Evolutionary conservation across 2,888 invertebrate species (phyloP).

Genomic region (Nasonovia ribisnigri): DNA sequence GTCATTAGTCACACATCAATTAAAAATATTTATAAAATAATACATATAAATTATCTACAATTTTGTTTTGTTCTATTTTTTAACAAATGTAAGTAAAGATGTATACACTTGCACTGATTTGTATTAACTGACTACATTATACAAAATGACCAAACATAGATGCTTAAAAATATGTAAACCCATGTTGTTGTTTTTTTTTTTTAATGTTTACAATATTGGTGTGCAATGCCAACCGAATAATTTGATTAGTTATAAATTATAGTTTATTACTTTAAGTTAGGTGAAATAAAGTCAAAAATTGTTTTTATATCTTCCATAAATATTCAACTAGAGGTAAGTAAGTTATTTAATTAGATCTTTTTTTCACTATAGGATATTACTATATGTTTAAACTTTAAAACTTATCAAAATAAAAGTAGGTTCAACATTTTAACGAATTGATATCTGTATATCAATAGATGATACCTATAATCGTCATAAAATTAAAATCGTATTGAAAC

Average conservation of each 20-base stretch:
- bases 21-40: not conserved
- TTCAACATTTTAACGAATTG: not conserved
- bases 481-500: not conserved
- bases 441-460: not conserved
- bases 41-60: not conserved
- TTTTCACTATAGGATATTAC: not conserved
- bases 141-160: not conserved
- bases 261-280: not conserved
- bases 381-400: not conserved
- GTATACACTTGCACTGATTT: not conserved
- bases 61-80: not conserved
- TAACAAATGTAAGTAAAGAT: not conserved
- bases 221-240: not conserved
- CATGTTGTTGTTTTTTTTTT: not conserved
- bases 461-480: too few relatives aligned
- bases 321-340: not conserved
- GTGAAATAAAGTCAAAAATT: not conserved
- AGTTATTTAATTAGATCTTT: not conserved
- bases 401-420: not conserved
- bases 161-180: not conserved
- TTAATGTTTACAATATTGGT: not conserved
- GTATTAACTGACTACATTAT: not conserved
- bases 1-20: not conserved
- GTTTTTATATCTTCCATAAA: not conserved
- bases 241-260: not conserved